A percentile compares a stretch with the other conserved stretches of the same genome.
Conservation (phyloP, 2,888 invertebrate genomes). For the Drosophila nr. perissopoda region DNA sequence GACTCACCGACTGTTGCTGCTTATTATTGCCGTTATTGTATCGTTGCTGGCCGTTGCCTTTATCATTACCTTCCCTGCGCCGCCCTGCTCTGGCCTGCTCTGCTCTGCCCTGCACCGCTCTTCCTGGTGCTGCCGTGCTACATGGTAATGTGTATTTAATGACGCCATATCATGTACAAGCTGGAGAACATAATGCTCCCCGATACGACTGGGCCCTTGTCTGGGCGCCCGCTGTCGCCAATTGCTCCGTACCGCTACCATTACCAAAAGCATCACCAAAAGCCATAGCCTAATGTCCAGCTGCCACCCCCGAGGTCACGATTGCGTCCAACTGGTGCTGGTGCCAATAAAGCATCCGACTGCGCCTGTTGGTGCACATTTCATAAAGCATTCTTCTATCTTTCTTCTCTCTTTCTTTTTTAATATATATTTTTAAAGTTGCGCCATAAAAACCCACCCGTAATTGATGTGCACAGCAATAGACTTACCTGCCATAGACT, state of each 20-base stretch:
- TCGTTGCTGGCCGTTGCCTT: slow-evolving; percentile 55
- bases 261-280: slow-evolving; percentile 9
- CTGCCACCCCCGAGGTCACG: slow-evolving; percentile 39
- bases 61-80: slow-evolving; percentile 41
- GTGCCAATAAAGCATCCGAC: slow-evolving; percentile 69
- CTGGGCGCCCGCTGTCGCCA: slow-evolving; percentile 48
- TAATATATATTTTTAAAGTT: slow-evolving; percentile 70
- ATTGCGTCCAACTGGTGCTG: slow-evolving; percentile 38
- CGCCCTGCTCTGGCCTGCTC: not conserved
- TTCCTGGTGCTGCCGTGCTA: slow-evolving; percentile 15
- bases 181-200: slow-evolving; percentile 66
- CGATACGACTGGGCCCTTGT: slow-evolving; percentile 38
- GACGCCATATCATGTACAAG: slow-evolving; percentile 80
- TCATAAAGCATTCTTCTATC: slow-evolving; percentile 32
- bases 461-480: slow-evolving; percentile 40
- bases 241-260: slow-evolving; percentile 26
- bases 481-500: slow-evolving; percentile 14
- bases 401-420: slow-evolving; percentile 23
- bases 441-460: slow-evolving; percentile 55
- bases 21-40: slow-evolving; percentile 53
- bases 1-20: slow-evolving; percentile 67
- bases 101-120: not conserved
- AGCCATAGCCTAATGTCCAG: slow-evolving; percentile 67
- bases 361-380: slow-evolving; percentile 57
- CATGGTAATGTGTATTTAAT: slow-evolving; percentile 80